Conservation (phyloP, 1,140 invertebrate genomes). For the Camponotus vicinus region DNA sequence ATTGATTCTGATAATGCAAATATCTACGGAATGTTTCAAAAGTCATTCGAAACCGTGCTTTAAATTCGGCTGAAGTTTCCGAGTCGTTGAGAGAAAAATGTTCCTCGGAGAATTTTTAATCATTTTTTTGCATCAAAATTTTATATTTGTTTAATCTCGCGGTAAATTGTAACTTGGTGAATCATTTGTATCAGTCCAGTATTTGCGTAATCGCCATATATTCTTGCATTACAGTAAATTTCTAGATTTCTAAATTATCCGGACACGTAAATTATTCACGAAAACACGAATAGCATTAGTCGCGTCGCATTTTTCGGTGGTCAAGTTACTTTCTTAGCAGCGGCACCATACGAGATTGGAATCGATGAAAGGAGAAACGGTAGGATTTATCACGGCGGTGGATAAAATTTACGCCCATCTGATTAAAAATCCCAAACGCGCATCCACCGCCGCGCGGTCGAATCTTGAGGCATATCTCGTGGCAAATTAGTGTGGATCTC, state of each 20-base stretch:
- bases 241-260: slow-evolving; percentile 22
- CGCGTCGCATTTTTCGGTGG: not conserved
- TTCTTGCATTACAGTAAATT: slow-evolving; percentile 22
- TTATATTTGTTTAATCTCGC: not conserved
- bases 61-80: not conserved
- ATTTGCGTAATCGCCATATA: not conserved
- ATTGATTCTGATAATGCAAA: not conserved
- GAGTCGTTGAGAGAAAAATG: not conserved
- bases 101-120: not conserved
- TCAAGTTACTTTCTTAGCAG: slow-evolving; percentile 32
- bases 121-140: not conserved
- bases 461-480: slow-evolving; percentile 62
- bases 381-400: slow-evolving; percentile 67
- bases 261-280: slow-evolving; percentile 21
- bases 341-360: slow-evolving; percentile 58
- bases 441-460: slow-evolving; percentile 43
- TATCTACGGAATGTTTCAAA: not conserved
- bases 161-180: not conserved
- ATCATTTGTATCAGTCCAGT: not conserved
- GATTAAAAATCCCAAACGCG: slow-evolving; percentile 71
- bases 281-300: not conserved
- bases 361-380: slow-evolving; percentile 71
- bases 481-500: slow-evolving; percentile 72
- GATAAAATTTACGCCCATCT: slow-evolving; percentile 74
- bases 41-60: not conserved